phyloP scores from a whole-genome alignment of 2,113 vertebrate genomes.

The Camarhynchus parvulus region DNA sequence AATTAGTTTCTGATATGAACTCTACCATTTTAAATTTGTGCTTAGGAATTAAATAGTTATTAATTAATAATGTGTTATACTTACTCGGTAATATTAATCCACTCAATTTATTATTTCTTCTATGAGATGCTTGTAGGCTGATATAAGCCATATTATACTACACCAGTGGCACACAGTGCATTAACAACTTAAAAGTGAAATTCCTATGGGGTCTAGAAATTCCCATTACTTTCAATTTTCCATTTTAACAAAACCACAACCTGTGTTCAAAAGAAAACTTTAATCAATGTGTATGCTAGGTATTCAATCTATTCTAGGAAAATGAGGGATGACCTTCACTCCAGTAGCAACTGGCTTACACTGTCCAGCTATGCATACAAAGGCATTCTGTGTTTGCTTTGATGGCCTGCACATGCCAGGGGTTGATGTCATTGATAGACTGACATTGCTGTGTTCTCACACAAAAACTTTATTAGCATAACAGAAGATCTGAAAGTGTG shows the following conservation, averaged over 20 bases:
- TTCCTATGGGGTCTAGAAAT: background rate
- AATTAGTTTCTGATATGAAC: background rate
- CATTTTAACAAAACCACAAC: constrained; percentile 54
- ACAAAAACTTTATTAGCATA: constrained; percentile 75
- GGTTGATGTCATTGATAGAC: constrained; percentile 75
- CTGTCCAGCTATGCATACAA: constrained; percentile 61
- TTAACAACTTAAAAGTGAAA: background rate
- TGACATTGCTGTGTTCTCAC: constrained; percentile 58
- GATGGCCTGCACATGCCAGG: constrained; percentile 74
- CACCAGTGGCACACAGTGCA: background rate
- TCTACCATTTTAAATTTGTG: background rate
- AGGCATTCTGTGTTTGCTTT: constrained; percentile 79
- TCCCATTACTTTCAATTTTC: background rate
- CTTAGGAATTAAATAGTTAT: background rate
- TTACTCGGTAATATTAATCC: background rate
- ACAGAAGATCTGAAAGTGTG: constrained; percentile 20
- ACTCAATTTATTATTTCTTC: background rate
- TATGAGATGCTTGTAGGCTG: background rate
- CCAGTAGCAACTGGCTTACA: constrained; percentile 67
- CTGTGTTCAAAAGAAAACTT: constrained; percentile 25
- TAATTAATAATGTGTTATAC: background rate
- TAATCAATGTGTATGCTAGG: constrained; percentile 38
- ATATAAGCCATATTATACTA: background rate
- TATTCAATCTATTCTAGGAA: constrained; percentile 76
- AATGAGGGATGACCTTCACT: constrained; percentile 76